These are phyloP conservation scores for Mycteria americana DNA, from an alignment of 2,797 vertebrate genomes.

Conservation along the genomic window DNA sequence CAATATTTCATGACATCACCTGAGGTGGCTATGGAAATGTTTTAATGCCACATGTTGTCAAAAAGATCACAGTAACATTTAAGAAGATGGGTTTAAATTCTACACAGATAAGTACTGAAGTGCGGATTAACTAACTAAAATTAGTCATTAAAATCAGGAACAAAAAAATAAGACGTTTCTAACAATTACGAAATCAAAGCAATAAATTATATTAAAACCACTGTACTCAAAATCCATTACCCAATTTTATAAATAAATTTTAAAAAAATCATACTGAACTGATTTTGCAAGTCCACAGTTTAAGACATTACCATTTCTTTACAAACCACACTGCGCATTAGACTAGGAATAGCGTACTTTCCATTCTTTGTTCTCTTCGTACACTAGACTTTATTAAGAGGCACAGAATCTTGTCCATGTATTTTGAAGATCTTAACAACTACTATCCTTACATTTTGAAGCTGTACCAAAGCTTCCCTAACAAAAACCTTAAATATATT, in stretches of 20 bases:
- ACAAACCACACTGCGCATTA: not conserved
- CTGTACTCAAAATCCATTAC: not conserved
- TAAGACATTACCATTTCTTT: not conserved
- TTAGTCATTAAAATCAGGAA: not conserved
- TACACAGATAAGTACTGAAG: not conserved
- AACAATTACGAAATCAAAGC: not conserved
- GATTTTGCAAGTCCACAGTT: not conserved
- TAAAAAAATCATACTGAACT: rapidly evolving
- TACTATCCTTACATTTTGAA: not conserved
- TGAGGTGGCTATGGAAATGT: not conserved
- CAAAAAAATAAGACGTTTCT: not conserved
- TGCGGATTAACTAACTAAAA: not conserved
- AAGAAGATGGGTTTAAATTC: not conserved
- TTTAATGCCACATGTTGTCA: not conserved
- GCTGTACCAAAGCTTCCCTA: not conserved
- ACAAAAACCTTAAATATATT: not conserved
- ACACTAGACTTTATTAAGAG: not conserved
- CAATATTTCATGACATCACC: not conserved
- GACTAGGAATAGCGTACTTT: not conserved
- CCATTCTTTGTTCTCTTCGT: not conserved
- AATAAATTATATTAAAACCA: not conserved
- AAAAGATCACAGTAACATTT: not conserved
- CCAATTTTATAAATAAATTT: not conserved
- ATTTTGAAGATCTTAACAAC: not conserved
- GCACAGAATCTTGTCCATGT: not conserved